These are phyloP conservation scores for Rhadinocentrus ornatus DNA, from an alignment of 2,797 vertebrate genomes.

Conservation along the genomic window DNA sequence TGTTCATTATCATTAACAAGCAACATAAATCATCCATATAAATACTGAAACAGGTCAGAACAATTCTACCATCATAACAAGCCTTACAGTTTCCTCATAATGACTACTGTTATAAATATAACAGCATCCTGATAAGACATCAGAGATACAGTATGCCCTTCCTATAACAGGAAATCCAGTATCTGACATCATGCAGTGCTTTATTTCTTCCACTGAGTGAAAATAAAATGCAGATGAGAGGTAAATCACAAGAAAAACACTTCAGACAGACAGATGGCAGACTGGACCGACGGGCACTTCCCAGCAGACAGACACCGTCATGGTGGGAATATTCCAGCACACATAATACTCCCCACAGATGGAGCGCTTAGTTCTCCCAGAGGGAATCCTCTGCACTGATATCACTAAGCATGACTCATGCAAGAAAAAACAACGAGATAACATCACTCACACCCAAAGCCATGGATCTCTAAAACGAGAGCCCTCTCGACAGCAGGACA, in stretches of 20 bases:
- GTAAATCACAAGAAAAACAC: slow-evolving; percentile 6
- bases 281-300: slow-evolving; percentile 32
- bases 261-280: slow-evolving; percentile 54
- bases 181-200: slow-evolving; percentile 2
- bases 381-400: slow-evolving; percentile 64
- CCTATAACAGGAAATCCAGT: slow-evolving; percentile 5
- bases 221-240: slow-evolving; percentile 27
- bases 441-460: slow-evolving; percentile 27
- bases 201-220: slow-evolving; percentile 9
- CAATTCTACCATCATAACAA: not conserved
- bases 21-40: not conserved
- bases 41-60: not conserved
- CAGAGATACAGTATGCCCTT: not conserved
- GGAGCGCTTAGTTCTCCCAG: slow-evolving; percentile 46
- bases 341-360: slow-evolving; percentile 59
- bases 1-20: not conserved
- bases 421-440: slow-evolving; percentile 43
- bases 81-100: not conserved
- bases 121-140: not conserved
- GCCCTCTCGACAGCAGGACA: slow-evolving; percentile 13
- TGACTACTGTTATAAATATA: not conserved
- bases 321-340: slow-evolving; percentile 44
- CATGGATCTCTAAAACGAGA: slow-evolving; percentile 25
- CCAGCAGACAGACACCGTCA: slow-evolving; percentile 34
- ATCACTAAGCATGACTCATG: slow-evolving; percentile 52